Percentiles rank a stretch among this genome's conserved stretches.
These are phyloP conservation scores for Macroramphosus scolopax DNA, from an alignment of 2,797 vertebrate species.

Conservation along the genomic window DNA sequence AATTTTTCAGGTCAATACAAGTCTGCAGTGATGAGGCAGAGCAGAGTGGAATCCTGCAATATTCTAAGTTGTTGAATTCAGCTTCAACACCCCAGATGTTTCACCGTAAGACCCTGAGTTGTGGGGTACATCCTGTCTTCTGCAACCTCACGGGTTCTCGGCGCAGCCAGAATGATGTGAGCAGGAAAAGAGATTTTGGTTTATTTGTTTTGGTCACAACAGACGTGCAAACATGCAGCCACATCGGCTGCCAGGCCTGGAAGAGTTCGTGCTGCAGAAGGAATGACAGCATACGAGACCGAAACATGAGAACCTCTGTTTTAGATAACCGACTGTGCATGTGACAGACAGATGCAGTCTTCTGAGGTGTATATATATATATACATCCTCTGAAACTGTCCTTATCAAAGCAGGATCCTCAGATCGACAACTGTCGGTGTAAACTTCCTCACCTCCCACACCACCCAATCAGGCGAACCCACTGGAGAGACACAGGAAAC, in stretches of 20 bases:
- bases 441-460: slow-evolving; percentile 15
- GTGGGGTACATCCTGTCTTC: slow-evolving; percentile 8
- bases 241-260: slow-evolving; percentile 13
- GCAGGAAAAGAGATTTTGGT: slow-evolving; percentile 9
- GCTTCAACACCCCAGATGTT: slow-evolving; percentile 2
- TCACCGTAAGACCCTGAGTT: not conserved
- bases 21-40: too few relatives aligned
- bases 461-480: slow-evolving; percentile 56
- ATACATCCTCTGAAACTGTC: slow-evolving; percentile 4
- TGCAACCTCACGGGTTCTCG: slow-evolving; percentile 15
- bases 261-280: slow-evolving; percentile 7
- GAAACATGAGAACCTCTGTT: not conserved
- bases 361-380: not conserved
- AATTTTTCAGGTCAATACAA: too few relatives aligned
- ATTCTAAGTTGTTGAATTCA: too few relatives aligned
- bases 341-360: not conserved
- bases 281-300: slow-evolving; percentile 9
- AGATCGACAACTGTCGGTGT: slow-evolving; percentile 37
- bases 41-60: not conserved
- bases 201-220: slow-evolving; percentile 22
- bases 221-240: slow-evolving; percentile 25
- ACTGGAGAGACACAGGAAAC: slow-evolving; percentile 69
- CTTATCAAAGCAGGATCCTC: slow-evolving; percentile 52
- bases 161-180: slow-evolving; percentile 1
- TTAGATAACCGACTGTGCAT: too few relatives aligned